phyloP scores from a whole-genome alignment of 2,888 invertebrate species.

The Ophion ventricosus region DNA sequence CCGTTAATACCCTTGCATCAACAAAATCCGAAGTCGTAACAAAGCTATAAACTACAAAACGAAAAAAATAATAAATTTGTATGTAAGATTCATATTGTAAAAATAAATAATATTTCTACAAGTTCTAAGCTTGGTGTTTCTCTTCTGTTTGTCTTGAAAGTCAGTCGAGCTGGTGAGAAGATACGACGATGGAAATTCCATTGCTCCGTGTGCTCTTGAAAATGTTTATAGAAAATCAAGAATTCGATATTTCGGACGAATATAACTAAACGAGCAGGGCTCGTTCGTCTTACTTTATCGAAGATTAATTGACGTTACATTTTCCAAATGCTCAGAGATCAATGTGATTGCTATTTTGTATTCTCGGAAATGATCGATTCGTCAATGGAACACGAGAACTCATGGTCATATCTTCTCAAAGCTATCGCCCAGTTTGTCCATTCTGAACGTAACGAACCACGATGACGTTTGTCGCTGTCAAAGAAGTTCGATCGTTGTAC shows the following conservation, averaged over 20 bases:
- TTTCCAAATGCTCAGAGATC: not conserved
- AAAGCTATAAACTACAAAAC: slow-evolving; percentile 35
- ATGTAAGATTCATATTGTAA: slow-evolving; percentile 75
- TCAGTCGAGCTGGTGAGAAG: slow-evolving; percentile 23
- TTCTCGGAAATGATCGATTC: not conserved
- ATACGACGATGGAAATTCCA: slow-evolving; percentile 2
- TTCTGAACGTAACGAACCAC: not conserved
- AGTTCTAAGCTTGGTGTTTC: slow-evolving; percentile 74
- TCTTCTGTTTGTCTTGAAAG: slow-evolving; percentile 60
- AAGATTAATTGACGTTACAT: not conserved
- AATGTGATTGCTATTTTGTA: not conserved
- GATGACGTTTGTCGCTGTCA: not conserved
- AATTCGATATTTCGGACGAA: not conserved
- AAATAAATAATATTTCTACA: slow-evolving; percentile 80
- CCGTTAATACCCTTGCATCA: slow-evolving; percentile 43
- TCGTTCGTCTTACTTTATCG: not conserved
- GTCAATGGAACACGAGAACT: not conserved
- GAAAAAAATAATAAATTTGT: slow-evolving; percentile 73
- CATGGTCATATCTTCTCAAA: not conserved
- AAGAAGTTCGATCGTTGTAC: slow-evolving; percentile 1
- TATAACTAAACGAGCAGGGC: not conserved
- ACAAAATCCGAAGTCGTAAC: slow-evolving; percentile 42
- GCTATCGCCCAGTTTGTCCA: not conserved
- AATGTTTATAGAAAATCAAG: not conserved
- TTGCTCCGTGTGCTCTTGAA: not conserved